Conservation (phyloP, 2,888 invertebrate genomes). For the Villa cingulata region DNA sequence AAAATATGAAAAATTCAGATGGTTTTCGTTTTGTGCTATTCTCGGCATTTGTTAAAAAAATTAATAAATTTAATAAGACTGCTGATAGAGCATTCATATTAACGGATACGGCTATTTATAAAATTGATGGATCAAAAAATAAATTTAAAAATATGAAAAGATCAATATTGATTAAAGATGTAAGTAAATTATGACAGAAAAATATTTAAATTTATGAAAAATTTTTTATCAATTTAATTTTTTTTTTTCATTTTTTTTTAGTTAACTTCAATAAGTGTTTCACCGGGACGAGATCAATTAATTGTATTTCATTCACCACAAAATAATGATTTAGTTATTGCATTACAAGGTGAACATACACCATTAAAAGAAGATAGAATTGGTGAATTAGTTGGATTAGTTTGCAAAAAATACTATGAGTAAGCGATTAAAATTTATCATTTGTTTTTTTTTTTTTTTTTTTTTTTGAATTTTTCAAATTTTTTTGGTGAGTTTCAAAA, state of each 20-base stretch:
- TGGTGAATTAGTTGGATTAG: conserved; percentile 74
- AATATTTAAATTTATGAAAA: not conserved
- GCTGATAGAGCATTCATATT: conserved; percentile 81
- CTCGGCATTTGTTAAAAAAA: conserved; percentile 33
- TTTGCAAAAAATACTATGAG: conserved; percentile 63
- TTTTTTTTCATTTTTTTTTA: conserved; percentile 24
- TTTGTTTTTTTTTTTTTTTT: too few species aligned
- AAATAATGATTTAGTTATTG: conserved; percentile 82
- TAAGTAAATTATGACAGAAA: conserved; percentile 24
- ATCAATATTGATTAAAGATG: conserved; percentile 65
- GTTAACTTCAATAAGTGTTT: conserved; percentile 75
- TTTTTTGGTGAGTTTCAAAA: not conserved
- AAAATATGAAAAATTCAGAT: conserved; percentile 52
- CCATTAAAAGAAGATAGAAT: conserved; percentile 54
- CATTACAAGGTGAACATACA: conserved; percentile 41
- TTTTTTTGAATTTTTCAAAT: too few species aligned
- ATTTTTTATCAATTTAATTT: too few species aligned
- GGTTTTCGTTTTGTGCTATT: conserved; percentile 44
- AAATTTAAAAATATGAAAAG: conserved; percentile 82
- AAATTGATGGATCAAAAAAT: conserved; percentile 57
- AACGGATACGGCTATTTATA: conserved; percentile 73
- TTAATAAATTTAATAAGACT: conserved; percentile 50
- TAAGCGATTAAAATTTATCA: conserved; percentile 43
- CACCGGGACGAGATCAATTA: conserved; percentile 75
- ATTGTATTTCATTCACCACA: conserved; percentile 73